Conservation (phyloP, 1,140 invertebrate species). For the Brachionus calyciflorus region DNA sequence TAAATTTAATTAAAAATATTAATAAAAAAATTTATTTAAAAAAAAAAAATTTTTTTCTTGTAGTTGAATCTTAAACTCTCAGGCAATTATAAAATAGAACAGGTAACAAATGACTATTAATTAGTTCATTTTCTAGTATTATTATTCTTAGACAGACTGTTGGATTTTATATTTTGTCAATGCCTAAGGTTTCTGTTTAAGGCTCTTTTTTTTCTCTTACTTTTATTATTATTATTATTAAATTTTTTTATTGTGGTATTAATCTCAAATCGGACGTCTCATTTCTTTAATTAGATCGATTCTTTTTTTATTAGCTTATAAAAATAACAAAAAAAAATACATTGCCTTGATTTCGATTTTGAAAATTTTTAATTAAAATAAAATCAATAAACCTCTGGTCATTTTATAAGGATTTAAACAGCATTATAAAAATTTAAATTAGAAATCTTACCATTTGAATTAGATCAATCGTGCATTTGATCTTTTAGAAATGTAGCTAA, state of each 20-base stretch:
- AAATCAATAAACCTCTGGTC: too few species aligned
- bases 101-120: conserved; percentile 10
- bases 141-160: too few species aligned
- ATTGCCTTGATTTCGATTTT: too few species aligned
- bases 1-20: too few species aligned
- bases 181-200: conserved; percentile 8
- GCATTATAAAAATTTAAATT: too few species aligned
- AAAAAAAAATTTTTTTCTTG: not conserved
- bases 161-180: not conserved
- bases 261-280: conserved; percentile 1
- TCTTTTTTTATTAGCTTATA: too few species aligned
- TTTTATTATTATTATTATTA: not conserved
- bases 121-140: conserved; percentile 5
- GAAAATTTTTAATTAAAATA: too few species aligned
- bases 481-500: conserved; percentile 8
- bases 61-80: not conserved
- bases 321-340: too few species aligned
- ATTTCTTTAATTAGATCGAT: too few species aligned
- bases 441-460: too few species aligned
- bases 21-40: conserved; percentile 30
- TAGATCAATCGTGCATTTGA: conserved; percentile 25
- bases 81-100: conserved; percentile 28
- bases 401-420: too few species aligned
- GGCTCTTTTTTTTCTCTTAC: not conserved
- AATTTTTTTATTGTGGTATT: not conserved